Base-by-base conservation (phyloP, 2,888 invertebrate genomes). In the Drosophila birchii region DNA sequence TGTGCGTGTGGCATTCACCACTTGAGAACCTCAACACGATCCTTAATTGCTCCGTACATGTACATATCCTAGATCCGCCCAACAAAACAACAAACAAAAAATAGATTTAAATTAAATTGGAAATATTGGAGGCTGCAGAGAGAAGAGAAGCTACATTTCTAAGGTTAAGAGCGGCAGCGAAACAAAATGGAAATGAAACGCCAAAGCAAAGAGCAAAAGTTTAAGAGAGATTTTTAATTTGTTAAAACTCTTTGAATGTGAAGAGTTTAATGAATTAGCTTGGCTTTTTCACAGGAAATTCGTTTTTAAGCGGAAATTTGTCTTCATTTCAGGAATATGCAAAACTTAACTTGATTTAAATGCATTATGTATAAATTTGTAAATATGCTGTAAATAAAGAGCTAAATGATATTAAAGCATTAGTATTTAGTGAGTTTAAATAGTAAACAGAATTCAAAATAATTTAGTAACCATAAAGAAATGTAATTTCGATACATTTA, bases 101-200 rank as follows among this genome's bases (percentile, higher is more conserved):
- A 63, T 34, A 47, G 3, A 55, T 41, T 41, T 43, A 41, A 38
- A 45, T 45, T 5, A 34, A 18, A 32, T 34, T 39, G 59, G 14
- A 26, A 1, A 38, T 18, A 16, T 58, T 23, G 11, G 20, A 34
- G 11, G 2, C 38, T 39, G 12, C 29, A 45, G 1, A 43, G 8
- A 45, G 16, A 41, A 45, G 16, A 41, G 4, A 7, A 2, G 5
- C 3, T 16, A 51, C 23, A 23, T 23, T 0, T 16, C 16, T 51
- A 3, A 8, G 11, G 0, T 43, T 11, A 51, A 66, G 51, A 54
- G 71, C 43, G 26, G 45, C 61, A 54, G 12, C 14, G 81, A 67
- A 78, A 81, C 81, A 44, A 69, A 47, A 1, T 78, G 81, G 78
- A 76, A 81, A 18, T 36, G 81, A 18, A 84, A 81, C 84, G 39